Percentiles rank a stretch among this genome's conserved stretches.
phyloP scores from a whole-genome alignment of 1,140 invertebrate genomes.

The Aporrectodea caliginosa region DNA sequence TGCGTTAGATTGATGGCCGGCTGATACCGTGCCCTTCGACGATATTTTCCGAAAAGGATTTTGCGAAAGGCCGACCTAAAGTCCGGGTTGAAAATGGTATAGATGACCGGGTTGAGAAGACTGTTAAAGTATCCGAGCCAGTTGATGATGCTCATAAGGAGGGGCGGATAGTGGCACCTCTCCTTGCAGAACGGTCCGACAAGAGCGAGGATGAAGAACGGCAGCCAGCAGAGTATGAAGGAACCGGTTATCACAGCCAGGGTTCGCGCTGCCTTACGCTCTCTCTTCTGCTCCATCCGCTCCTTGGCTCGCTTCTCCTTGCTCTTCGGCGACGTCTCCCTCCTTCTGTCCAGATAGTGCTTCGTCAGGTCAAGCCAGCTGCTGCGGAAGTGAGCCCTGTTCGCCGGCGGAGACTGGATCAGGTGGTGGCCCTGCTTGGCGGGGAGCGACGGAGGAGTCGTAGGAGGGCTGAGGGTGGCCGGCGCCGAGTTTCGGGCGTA shows the following conservation, averaged over 20 bases:
- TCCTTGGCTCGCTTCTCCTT: conserved; percentile 46
- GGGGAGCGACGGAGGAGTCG: background rate
- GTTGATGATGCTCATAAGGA: conserved; percentile 45
- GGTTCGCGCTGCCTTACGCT: conserved; percentile 57
- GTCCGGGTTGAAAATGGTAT: conserved; percentile 81
- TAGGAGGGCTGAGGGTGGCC: background rate
- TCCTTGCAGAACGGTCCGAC: conserved; percentile 59
- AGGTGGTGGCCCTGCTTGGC: background rate
- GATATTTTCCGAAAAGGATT: conserved; percentile 56
- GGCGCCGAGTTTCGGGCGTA: background rate
- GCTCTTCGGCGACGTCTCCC: conserved; percentile 25
- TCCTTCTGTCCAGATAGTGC: background rate
- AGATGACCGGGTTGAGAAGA: conserved; percentile 96
- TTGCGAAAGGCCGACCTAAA: conserved; percentile 46
- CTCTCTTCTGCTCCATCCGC: conserved; percentile 56
- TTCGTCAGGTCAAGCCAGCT: background rate
- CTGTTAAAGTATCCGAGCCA: conserved; percentile 95
- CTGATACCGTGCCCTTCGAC: background rate
- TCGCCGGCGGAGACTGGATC: background rate
- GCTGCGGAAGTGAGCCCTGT: background rate
- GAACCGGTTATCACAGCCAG: conserved; percentile 63
- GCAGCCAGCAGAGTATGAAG: conserved; percentile 63
- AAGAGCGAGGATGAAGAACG: conserved; percentile 62
- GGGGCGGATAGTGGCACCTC: conserved; percentile 50
- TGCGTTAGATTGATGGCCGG: background rate